A percentile compares a stretch with the other conserved stretches of the same genome.
phyloP scores from a whole-genome alignment of 2,113 vertebrate genomes.

The Tyrannus savana region DNA sequence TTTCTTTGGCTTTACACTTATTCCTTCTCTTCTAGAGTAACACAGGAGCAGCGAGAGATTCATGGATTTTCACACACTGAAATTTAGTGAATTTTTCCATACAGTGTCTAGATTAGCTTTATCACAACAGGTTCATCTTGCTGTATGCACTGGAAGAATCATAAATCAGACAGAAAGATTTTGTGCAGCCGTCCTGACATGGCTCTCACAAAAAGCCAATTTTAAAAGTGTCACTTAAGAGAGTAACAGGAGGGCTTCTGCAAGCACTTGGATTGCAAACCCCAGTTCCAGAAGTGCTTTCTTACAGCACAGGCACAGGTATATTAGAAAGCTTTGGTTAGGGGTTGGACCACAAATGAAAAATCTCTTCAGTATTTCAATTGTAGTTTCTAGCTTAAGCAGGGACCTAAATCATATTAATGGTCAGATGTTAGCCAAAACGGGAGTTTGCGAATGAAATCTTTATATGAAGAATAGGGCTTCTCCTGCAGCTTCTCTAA shows the following conservation, averaged over 20 bases:
- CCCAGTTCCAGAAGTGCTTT: background rate
- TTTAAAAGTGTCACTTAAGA: background rate
- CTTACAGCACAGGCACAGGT: background rate
- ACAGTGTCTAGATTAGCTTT: background rate
- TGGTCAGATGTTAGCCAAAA: background rate
- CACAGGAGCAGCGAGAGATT: background rate
- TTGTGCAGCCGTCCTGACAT: background rate
- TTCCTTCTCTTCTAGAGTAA: background rate
- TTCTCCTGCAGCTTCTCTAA: background rate
- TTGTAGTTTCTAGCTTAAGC: background rate
- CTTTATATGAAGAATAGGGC: background rate
- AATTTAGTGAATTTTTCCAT: background rate
- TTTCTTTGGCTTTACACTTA: slow-evolving; percentile 23
- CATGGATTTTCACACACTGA: background rate
- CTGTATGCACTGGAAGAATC: background rate
- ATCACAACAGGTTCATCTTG: background rate
- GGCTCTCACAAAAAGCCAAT: background rate
- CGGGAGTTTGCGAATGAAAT: background rate
- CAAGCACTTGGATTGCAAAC: background rate
- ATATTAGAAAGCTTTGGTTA: background rate
- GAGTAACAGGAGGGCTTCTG: background rate
- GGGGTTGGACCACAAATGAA: background rate
- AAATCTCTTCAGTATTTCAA: background rate
- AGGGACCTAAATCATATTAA: background rate
- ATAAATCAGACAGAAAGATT: background rate